Evolutionary conservation across 2,797 vertebrate species (phyloP), one percentile per base, ranked within the genome.

Genomic region (Poeciliopsis turneri): DNA sequence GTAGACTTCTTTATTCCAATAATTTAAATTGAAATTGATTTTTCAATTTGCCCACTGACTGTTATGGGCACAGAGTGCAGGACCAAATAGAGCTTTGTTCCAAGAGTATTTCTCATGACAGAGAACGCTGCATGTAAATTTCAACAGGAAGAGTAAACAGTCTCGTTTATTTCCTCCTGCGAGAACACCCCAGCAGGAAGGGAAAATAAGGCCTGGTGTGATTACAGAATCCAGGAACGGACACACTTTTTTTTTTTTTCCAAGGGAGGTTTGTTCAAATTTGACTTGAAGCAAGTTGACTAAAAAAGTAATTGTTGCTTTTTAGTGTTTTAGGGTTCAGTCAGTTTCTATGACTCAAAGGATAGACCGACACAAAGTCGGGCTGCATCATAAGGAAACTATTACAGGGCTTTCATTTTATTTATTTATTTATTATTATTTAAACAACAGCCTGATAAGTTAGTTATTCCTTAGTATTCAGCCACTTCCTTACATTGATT

Each of bases 1-100:
- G 96, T 97, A 96, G 95, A 97, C 96, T 98, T 98, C 97, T 98
- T 98, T 98, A 98, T 99, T 99, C 97, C 97, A 99, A 99, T 99
- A 97, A 99, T 98, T 99, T 98, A 98, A 99, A 99, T 98, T 98
- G 97, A 97, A 99, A 99, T 99, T 98, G 98, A 99, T 99, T 98
- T 99, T 99, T 99, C 97, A 98, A 98, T 99, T 98, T 99, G 97
- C 96, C 94, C 91, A 94, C 96, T 96, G 96, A 98, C 97, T 98
- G 96, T 96, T 97, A 96, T 94, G 97, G 97, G 98, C 97, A 97
- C 95, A 95, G 95, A 96, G 96, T 95, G 95, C 94, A 93, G 95
- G 96, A 95, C 96, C 94, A 95, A 97, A 96, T 95, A 94, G 96
- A 97, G 97, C 94, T 94, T 93, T 93, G 90, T 93, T 95, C 94